Conservation (phyloP, 1,140 invertebrate genomes). For the Drosophila tsacasi region DNA sequence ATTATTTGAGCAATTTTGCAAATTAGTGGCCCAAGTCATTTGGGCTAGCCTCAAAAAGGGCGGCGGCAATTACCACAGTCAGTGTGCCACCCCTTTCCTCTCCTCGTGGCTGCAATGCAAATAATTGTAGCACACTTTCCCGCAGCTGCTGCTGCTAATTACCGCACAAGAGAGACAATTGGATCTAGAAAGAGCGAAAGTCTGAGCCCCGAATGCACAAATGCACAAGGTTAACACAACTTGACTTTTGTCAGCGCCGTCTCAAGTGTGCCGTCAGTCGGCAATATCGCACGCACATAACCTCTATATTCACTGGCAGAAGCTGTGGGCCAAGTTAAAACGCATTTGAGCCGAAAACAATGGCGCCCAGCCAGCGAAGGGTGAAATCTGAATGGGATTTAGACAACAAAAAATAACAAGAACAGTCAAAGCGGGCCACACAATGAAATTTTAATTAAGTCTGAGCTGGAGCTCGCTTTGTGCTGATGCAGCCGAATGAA, state of each 20-base stretch:
- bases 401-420: slow-evolving; percentile 45
- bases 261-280: slow-evolving; percentile 34
- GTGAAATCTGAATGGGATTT: slow-evolving; percentile 48
- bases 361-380: slow-evolving; percentile 27
- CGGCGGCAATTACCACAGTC: slow-evolving; percentile 60
- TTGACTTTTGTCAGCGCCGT: slow-evolving; percentile 52
- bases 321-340: slow-evolving; percentile 34
- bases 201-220: slow-evolving; percentile 25
- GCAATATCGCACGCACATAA: slow-evolving; percentile 36
- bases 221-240: slow-evolving; percentile 48
- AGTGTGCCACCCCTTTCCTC: not conserved
- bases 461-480: slow-evolving; percentile 67
- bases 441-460: slow-evolving; percentile 83
- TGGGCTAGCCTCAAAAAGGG: slow-evolving; percentile 39
- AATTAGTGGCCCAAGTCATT: slow-evolving; percentile 70
- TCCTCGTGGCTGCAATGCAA: slow-evolving; percentile 17
- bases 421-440: slow-evolving; percentile 64
- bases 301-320: not conserved
- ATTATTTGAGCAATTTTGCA: slow-evolving; percentile 78
- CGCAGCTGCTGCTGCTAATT: slow-evolving; percentile 61
- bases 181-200: slow-evolving; percentile 25
- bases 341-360: slow-evolving; percentile 42
- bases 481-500: slow-evolving; percentile 78
- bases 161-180: slow-evolving; percentile 37
- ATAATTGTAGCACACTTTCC: slow-evolving; percentile 62